Percentiles rank a stretch among this genome's conserved stretches.
Evolutionary conservation across 2,888 invertebrate species (phyloP).

Genomic region (Halictus quadricinctus): DNA sequence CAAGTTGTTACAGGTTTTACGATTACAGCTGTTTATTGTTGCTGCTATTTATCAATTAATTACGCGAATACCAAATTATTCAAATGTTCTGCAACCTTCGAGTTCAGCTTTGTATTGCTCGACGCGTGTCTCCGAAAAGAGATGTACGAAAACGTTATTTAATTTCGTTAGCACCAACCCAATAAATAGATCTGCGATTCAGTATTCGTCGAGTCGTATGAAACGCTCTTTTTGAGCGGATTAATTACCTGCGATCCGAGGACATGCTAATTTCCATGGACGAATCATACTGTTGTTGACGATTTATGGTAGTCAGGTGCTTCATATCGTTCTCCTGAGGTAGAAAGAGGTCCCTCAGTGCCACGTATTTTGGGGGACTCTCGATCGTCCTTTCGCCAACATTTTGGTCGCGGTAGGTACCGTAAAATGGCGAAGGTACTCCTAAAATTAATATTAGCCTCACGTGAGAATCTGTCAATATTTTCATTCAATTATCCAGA

Average conservation of each 20-base stretch:
- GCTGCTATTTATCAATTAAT: not conserved
- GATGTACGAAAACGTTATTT: too few species aligned
- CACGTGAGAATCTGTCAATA: not conserved
- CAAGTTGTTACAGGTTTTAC: not conserved
- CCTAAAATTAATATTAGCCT: conserved; percentile 73
- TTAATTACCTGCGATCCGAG: conserved; percentile 44
- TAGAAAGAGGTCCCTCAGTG: conserved; percentile 76
- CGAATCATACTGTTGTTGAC: conserved; percentile 23
- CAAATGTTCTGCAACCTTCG: too few species aligned
- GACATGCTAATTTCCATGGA: conserved; percentile 9
- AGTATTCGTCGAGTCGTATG: not conserved
- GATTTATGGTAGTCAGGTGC: conserved; percentile 27
- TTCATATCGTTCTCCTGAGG: conserved; percentile 42
- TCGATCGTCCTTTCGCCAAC: conserved; percentile 70
- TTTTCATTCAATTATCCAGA: not conserved
- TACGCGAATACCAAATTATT: too few species aligned
- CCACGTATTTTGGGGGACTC: conserved; percentile 73
- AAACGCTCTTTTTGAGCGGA: not conserved
- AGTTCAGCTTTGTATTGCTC: too few species aligned
- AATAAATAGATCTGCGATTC: not conserved
- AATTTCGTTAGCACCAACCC: not conserved
- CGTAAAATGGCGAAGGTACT: conserved; percentile 83
- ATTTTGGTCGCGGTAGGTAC: conserved; percentile 82
- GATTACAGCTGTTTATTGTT: too few species aligned
- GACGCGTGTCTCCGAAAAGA: too few species aligned